Percentiles rank a stretch among this genome's conserved stretches.
phyloP scores from a whole-genome alignment of 1,140 invertebrate genomes.

The Aphaenogaster ashmeadi region DNA sequence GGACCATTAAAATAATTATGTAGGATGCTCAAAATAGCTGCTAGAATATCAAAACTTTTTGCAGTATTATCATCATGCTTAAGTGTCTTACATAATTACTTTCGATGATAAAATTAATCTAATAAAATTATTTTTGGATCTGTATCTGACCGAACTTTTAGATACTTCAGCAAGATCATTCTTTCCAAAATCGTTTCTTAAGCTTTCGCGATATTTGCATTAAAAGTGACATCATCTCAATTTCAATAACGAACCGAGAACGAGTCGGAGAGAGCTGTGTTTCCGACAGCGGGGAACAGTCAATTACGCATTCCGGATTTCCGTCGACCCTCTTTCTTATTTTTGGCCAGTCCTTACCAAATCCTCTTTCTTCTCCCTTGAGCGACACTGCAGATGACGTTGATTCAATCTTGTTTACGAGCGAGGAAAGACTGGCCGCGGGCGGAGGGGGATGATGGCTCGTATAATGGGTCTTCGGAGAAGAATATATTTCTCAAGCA shows the following conservation, averaged over 20 bases:
- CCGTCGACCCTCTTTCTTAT: constrained; percentile 10
- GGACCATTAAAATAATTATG: too few species aligned
- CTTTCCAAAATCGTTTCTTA: background rate
- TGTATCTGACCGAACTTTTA: too few species aligned
- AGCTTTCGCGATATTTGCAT: background rate
- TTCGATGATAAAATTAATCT: too few species aligned
- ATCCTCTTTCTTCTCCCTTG: constrained; percentile 22
- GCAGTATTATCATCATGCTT: too few species aligned
- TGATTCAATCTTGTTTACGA: constrained; percentile 72
- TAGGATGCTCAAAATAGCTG: too few species aligned
- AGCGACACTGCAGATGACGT: constrained; percentile 57
- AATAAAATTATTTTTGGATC: too few species aligned
- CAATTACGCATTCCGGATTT: constrained; percentile 34
- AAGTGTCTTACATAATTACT: too few species aligned
- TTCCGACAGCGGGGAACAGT: background rate
- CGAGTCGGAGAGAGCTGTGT: too few species aligned
- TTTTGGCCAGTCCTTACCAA: background rate
- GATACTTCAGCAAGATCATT: too few species aligned
- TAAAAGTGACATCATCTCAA: background rate
- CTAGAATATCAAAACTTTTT: too few species aligned
- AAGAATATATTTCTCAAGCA: constrained; percentile 77
- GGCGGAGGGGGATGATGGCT: constrained; percentile 60
- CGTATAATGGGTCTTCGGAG: constrained; percentile 70
- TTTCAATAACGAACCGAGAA: background rate
- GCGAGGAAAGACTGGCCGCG: background rate